These are phyloP conservation scores for Eurois occulta DNA, from an alignment of 2,888 invertebrate species.

Conservation along the genomic window DNA sequence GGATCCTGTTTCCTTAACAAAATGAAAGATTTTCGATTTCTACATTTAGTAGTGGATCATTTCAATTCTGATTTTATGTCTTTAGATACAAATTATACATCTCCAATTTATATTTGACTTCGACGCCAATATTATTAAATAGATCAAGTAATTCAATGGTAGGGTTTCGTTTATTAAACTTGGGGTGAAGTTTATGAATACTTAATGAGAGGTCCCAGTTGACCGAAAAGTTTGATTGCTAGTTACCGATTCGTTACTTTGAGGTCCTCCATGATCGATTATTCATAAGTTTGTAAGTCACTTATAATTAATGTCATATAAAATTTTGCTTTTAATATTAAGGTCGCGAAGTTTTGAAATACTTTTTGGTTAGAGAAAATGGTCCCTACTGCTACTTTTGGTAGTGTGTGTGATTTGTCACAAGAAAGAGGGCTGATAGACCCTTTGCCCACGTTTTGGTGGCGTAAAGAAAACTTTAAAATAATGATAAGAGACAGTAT, in stretches of 20 bases:
- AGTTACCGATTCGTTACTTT: conserved; percentile 43
- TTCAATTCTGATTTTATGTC: neutral
- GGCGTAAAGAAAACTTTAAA: neutral
- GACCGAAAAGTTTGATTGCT: conserved; percentile 53
- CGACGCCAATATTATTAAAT: conserved; percentile 10
- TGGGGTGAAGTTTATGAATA: conserved; percentile 52
- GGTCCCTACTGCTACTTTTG: neutral
- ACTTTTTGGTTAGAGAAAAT: neutral
- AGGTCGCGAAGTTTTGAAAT: neutral
- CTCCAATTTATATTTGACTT: conserved; percentile 9
- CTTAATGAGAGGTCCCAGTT: conserved; percentile 27
- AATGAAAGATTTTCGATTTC: neutral
- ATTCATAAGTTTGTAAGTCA: conserved; percentile 36
- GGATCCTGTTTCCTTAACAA: neutral
- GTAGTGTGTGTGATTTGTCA: neutral
- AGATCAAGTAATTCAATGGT: conserved; percentile 32
- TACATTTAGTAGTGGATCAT: neutral
- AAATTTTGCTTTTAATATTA: conserved; percentile 20
- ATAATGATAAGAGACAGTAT: neutral
- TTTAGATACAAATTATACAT: neutral
- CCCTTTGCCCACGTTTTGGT: neutral
- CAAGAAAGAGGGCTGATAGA: neutral
- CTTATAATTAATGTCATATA: conserved; percentile 25
- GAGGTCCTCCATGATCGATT: conserved; percentile 32
- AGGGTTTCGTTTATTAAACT: conserved; percentile 37